phyloP scores from a whole-genome alignment of 2,888 invertebrate genomes.

The Amphiduros pacificus region DNA sequence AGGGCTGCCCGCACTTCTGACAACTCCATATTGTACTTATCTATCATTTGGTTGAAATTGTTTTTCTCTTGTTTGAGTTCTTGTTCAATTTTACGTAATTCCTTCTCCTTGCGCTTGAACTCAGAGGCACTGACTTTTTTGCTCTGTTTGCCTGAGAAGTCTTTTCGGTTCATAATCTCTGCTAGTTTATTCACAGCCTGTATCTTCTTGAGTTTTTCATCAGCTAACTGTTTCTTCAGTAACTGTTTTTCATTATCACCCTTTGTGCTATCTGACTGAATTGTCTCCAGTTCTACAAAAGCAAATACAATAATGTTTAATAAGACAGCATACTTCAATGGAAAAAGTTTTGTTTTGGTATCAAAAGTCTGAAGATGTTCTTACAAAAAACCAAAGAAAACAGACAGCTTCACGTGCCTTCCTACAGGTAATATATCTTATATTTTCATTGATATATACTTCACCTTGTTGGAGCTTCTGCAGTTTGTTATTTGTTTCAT shows the following conservation, averaged over 20 bases:
- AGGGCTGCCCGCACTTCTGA: conserved; percentile 85
- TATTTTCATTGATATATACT: neutral
- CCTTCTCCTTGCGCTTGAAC: conserved; percentile 74
- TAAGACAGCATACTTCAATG: no score
- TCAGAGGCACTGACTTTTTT: conserved; percentile 68
- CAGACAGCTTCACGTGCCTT: neutral
- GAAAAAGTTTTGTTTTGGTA: no score
- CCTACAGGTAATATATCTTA: neutral
- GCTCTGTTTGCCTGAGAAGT: conserved; percentile 64
- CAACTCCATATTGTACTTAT: conserved; percentile 81
- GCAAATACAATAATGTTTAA: no score
- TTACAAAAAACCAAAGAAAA: no score
- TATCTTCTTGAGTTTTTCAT: conserved; percentile 55
- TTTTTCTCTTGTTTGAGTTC: conserved; percentile 73
- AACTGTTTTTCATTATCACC: conserved; percentile 39
- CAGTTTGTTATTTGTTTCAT: conserved; percentile 77
- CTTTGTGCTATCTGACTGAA: conserved; percentile 9
- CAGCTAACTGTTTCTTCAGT: conserved; percentile 46
- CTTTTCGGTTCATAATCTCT: conserved; percentile 94
- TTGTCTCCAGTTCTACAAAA: conserved; percentile 15
- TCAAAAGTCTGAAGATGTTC: no score
- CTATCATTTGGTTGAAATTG: conserved; percentile 85
- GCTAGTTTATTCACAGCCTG: conserved; percentile 93
- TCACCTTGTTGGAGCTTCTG: conserved; percentile 77
- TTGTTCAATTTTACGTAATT: conserved; percentile 32